Evolutionary conservation across 2,888 invertebrate genomes (phyloP), one percentile per base, ranked within the genome.

Genomic region (Pseudeuparius sepicola): DNA sequence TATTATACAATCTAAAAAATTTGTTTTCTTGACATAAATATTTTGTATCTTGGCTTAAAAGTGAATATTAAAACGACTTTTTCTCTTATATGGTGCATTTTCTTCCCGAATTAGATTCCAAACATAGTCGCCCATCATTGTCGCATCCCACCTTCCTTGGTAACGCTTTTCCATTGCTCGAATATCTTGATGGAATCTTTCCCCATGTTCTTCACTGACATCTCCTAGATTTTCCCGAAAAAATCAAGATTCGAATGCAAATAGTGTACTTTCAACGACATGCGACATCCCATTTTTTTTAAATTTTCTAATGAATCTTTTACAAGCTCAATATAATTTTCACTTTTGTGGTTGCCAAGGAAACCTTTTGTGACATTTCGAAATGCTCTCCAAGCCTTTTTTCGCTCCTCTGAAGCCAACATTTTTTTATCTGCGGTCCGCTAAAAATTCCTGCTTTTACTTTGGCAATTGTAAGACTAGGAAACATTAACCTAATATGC

Each of bases 171-270:
- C 20, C 20, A 20, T 20, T n/a, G 20, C n/a, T n/a, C n/a, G 6
- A 20, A 20, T 20, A n/a, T 20, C 20, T n/a, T 20, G 20, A 20
- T 20, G 20, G n/a, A 20, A 20, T n/a, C 20, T 20, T 20, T 20
- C 20, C n/a, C 20, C 20, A 6, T 20, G 20, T 20, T 20, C 20
- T 20, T 20, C 20, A 20, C 20, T 20, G n/a, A 7, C 6, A 20
- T 20, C 20, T 7, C 26, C 26, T n/a, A 25, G 11, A 6, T 25
- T 25, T 6, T 10, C 5, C 6, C 5, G 11, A 25, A 25, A 7
- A 6, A 10, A 25, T 25, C 26, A 6, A 25, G 11, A 10, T 25
- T 9, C 6, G 6, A 7, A 11, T 25, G 26, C 5, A 25, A 11
- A 10, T 9, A 25, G 11, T 25, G 26, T 7, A 25, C 26, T 10